Conservation (phyloP, 2,797 vertebrate species). For the Phrynocephalus forsythii region DNA sequence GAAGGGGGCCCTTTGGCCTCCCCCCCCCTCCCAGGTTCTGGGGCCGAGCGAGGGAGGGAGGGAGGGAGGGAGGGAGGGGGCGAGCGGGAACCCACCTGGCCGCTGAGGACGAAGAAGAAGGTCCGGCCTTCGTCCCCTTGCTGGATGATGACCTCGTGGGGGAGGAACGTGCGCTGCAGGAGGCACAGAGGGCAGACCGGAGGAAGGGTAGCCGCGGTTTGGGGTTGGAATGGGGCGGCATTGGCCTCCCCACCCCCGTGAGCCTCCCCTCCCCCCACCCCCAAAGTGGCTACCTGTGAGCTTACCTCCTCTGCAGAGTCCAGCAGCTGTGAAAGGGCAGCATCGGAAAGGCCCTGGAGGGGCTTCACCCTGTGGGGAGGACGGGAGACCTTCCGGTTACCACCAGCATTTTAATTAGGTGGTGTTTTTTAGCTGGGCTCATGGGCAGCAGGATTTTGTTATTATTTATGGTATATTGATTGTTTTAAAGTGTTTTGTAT, state of each 20-base stretch:
- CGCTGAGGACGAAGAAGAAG: constrained; percentile 87
- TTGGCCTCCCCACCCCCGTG: neutral
- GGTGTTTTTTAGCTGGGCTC: too few species aligned
- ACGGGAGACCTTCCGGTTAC: too few species aligned
- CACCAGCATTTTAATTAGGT: too few species aligned
- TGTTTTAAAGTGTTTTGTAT: too few species aligned
- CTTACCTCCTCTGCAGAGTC: constrained; percentile 87
- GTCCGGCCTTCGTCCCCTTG: constrained; percentile 83
- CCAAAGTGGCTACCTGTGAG: fast-evolving
- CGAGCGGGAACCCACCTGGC: constrained; percentile 75
- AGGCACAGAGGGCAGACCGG: neutral
- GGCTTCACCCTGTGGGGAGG: constrained; percentile 20
- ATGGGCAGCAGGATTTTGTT: too few species aligned
- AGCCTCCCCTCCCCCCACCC: neutral
- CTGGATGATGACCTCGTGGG: constrained; percentile 81
- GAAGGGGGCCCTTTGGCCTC: too few species aligned
- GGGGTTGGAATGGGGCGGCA: neutral
- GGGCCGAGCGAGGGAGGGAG: neutral
- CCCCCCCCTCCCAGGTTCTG: too few species aligned
- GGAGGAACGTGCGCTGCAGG: constrained; percentile 81
- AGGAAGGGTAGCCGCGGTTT: neutral
- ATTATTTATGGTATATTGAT: too few species aligned
- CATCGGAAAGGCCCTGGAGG: constrained; percentile 80
- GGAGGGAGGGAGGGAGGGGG: neutral
- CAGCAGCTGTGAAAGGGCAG: constrained; percentile 83